These are phyloP conservation scores for Myopa tessellatipennis DNA, from an alignment of 2,888 invertebrate species.

Conservation along the genomic window DNA sequence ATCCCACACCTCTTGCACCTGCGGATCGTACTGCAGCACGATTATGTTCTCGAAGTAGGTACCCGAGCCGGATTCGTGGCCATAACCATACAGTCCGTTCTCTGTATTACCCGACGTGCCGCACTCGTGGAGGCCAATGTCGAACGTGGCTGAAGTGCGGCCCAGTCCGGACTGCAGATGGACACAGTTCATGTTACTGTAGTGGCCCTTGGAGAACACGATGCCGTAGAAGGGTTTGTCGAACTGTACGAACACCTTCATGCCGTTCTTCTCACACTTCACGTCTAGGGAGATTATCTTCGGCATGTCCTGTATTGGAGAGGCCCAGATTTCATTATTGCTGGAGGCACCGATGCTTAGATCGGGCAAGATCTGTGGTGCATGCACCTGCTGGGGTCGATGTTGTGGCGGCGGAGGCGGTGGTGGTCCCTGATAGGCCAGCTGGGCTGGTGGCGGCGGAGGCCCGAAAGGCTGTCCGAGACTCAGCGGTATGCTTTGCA, in stretches of 20 bases:
- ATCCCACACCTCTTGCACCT: constrained; percentile 96
- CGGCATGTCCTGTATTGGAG: constrained; percentile 89
- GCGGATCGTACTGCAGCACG: constrained; percentile 92
- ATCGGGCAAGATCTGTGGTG: constrained; percentile 60
- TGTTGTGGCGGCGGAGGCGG: constrained; percentile 65
- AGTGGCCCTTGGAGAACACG: constrained; percentile 94
- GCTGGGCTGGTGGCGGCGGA: constrained; percentile 70
- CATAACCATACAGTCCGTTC: constrained; percentile 88
- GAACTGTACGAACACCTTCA: constrained; percentile 94
- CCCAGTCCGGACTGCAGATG: constrained; percentile 91
- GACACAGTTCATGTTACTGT: constrained; percentile 91
- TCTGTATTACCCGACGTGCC: constrained; percentile 93
- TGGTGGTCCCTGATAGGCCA: constrained; percentile 80
- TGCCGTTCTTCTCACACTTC: constrained; percentile 92
- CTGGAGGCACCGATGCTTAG: constrained; percentile 62
- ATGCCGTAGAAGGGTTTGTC: constrained; percentile 96
- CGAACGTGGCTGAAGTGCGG: constrained; percentile 87
- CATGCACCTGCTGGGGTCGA: constrained; percentile 52
- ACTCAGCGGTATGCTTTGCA: constrained; percentile 67
- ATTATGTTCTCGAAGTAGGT: constrained; percentile 95
- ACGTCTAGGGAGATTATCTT: constrained; percentile 92
- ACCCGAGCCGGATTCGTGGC: constrained; percentile 88
- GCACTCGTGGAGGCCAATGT: constrained; percentile 90
- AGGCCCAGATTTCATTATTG: constrained; percentile 86
- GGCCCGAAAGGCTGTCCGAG: constrained; percentile 71